Conservation (phyloP, 2,797 vertebrate species). For the Decapterus maruadsi region DNA sequence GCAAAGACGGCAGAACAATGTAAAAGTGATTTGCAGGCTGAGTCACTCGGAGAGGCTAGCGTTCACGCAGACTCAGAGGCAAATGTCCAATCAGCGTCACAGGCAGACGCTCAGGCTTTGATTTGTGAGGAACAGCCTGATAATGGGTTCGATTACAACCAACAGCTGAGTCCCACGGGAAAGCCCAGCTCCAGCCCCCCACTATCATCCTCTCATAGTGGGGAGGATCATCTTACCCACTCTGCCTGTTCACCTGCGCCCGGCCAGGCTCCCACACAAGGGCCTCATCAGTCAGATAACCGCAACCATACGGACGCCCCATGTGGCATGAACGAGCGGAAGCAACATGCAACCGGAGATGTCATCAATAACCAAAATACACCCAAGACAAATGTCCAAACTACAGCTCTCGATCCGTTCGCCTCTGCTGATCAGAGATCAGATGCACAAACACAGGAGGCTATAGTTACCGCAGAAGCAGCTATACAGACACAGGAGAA, state of each 20-base stretch:
- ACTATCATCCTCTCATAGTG: conserved; percentile 48
- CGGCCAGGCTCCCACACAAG: conserved; percentile 51
- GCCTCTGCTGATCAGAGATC: conserved; percentile 51
- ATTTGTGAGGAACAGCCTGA: conserved; percentile 58
- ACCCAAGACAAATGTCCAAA: conserved; percentile 64
- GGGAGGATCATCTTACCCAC: conserved; percentile 79
- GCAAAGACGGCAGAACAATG: conserved; percentile 3
- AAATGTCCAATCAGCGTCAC: conserved; percentile 35
- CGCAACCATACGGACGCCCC: conserved; percentile 53
- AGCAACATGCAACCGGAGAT: conserved; percentile 54
- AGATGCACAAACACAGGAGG: conserved; percentile 59
- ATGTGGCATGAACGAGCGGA: conserved; percentile 58
- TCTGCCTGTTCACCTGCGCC: conserved; percentile 68
- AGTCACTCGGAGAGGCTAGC: conserved; percentile 13
- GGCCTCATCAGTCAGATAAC: conserved; percentile 67
- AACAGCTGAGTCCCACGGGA: conserved; percentile 78
- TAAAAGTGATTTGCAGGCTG: conserved; percentile 38
- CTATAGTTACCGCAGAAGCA: conserved; percentile 62
- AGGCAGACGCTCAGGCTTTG: conserved; percentile 25
- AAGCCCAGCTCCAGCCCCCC: conserved; percentile 54
- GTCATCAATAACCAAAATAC: conserved; percentile 61
- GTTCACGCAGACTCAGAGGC: conserved; percentile 28
- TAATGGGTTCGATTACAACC: conserved; percentile 65
- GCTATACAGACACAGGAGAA: conserved; percentile 60
- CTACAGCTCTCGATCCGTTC: conserved; percentile 61